These are phyloP conservation scores for Arion vulgaris DNA, from an alignment of 1,140 invertebrate genomes.

Conservation along the genomic window DNA sequence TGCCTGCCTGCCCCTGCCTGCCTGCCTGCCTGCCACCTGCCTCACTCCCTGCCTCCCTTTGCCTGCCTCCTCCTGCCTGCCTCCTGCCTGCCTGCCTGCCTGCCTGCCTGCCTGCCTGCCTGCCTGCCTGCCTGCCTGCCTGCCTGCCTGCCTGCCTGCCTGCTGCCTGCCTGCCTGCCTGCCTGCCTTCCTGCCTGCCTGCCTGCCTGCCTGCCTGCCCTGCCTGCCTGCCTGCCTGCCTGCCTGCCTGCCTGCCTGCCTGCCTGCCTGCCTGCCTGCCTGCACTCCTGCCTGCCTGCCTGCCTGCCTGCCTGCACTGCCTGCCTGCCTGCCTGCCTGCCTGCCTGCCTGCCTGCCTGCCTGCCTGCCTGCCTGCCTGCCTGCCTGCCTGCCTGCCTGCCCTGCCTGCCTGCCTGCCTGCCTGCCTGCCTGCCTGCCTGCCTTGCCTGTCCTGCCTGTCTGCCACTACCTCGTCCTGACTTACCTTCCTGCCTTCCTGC, in stretches of 20 bases:
- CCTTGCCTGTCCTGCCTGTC: neutral
- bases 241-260: neutral
- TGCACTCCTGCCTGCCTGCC: neutral
- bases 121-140: neutral
- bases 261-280: neutral
- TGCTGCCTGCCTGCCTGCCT: no score
- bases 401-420: neutral
- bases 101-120: neutral
- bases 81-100: neutral
- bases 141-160: neutral
- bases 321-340: neutral
- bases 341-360: neutral
- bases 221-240: no score
- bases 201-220: no score
- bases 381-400: neutral
- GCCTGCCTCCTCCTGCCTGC: no score
- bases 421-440: neutral
- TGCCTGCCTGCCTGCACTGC: neutral
- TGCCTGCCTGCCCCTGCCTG: no score
- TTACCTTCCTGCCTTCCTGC: no score
- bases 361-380: neutral
- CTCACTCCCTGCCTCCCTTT: no score
- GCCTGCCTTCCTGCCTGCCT: neutral
- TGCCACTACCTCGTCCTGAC: no score
- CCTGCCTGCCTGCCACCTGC: no score